phyloP scores from a whole-genome alignment of 2,113 vertebrate species.

The Tylochromis polylepis region DNA sequence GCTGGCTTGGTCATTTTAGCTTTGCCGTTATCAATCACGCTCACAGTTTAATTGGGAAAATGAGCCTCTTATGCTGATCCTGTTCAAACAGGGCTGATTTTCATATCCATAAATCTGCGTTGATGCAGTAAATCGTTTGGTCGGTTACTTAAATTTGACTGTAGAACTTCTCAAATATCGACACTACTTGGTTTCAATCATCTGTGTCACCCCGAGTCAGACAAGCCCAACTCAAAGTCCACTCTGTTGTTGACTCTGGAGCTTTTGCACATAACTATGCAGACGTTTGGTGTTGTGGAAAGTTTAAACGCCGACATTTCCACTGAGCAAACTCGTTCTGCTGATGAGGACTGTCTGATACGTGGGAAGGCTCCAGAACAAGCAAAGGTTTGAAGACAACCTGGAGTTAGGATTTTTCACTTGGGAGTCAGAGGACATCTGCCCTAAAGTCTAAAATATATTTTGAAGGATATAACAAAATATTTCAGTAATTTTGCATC shows the following conservation, averaged over 20 bases:
- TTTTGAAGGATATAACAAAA: background rate
- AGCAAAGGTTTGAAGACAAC: background rate
- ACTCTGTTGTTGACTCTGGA: background rate
- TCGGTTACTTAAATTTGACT: background rate
- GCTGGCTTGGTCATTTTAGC: background rate
- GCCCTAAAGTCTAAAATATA: background rate
- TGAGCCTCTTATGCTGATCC: background rate
- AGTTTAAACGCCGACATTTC: background rate
- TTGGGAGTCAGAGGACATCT: background rate
- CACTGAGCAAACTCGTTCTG: accelerated
- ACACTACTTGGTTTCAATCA: background rate
- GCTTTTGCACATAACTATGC: background rate
- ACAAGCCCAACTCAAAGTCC: background rate
- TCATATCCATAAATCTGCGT: accelerated
- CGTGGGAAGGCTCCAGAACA: accelerated
- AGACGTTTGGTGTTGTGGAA: background rate
- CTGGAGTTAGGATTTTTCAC: background rate
- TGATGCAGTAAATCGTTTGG: too few relatives aligned
- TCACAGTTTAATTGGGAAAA: background rate
- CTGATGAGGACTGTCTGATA: background rate
- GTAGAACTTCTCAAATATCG: background rate
- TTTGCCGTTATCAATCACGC: background rate
- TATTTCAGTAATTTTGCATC: background rate
- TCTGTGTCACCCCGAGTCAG: background rate
- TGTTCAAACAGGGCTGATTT: background rate